Base-by-base conservation (phyloP, 2,888 invertebrate species). In the Hirtodrosophila trivittata region DNA sequence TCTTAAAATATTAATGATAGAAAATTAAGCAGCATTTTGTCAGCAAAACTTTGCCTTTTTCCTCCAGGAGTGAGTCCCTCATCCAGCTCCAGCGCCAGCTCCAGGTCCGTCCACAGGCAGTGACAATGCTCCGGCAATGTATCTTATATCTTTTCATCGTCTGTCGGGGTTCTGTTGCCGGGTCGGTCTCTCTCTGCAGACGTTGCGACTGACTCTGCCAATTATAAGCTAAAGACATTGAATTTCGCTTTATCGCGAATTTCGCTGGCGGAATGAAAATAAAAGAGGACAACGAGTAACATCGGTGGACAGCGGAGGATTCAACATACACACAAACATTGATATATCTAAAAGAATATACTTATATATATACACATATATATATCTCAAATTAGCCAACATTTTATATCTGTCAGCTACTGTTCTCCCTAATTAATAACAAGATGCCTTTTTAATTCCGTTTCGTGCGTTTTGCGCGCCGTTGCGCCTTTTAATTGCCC, bases 381-480 rank as follows among this genome's bases (percentile, higher is more conserved):
- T 84, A 87, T 88, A 88, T 86, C 80, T 70, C 89, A 88, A 88
- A 88, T 88, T 88, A 88, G 88, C 89, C 77, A 89, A 88, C 88
- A 88, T 88, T 89, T 88, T 87, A 84, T 86, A 88, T 87, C 89
- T 88, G 88, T 88, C 89, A 89, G 89, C 88, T 88, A 89, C 88
- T 89, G 88, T 88, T 88, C 89, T 88, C 81, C 88, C 89, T 88
- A 88, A 88, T 88, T 88, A 88, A 88, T 89, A 89, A 88, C 88
- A 88, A 89, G 88, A 87, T 87, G 87, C 89, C 89, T 77, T 83
- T 83, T 83, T 83, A 83, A 87, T 87, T 77, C 80, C 70, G 58
- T 75, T 81, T 75, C 87, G 76, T 77, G 77, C 71, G 65, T 74
- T 75, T 84, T 86, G 87, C 82, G 87, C 82, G 78, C 86, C 55